These are phyloP conservation scores for Hystrix cristata DNA, from an alignment of 2,113 vertebrate genomes.

Conservation along the genomic window DNA sequence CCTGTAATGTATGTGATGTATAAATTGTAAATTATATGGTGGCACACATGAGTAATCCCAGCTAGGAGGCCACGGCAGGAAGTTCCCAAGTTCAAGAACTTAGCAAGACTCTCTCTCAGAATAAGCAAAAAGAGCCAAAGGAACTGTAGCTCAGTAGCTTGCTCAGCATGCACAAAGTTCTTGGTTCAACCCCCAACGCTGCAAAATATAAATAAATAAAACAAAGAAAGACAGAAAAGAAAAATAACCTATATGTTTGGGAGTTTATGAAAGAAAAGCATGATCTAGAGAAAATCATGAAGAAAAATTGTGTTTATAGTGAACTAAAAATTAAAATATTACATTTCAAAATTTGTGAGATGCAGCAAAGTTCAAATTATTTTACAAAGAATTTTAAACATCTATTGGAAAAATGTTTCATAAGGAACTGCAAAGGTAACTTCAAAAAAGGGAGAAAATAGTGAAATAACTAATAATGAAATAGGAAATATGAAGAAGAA, in stretches of 20 bases:
- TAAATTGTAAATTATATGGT: background rate
- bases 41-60: background rate
- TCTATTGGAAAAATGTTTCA: background rate
- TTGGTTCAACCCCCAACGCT: background rate
- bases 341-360: background rate
- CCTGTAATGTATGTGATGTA: background rate
- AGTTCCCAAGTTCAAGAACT: background rate
- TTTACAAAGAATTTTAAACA: background rate
- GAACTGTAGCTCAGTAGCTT: background rate
- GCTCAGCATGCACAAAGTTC: background rate
- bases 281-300: background rate
- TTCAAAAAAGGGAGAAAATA: background rate
- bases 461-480: background rate
- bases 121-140: background rate
- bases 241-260: background rate
- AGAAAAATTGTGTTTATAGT: background rate
- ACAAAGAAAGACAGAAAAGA: background rate
- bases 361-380: background rate
- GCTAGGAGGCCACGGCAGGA: background rate
- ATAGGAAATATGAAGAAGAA: background rate
- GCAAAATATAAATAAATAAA: background rate
- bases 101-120: background rate
- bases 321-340: background rate
- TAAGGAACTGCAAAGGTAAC: background rate
- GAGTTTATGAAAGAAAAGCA: background rate